Conservation (phyloP, 2,113 vertebrate species). For the Rousettus leschenaultii region DNA sequence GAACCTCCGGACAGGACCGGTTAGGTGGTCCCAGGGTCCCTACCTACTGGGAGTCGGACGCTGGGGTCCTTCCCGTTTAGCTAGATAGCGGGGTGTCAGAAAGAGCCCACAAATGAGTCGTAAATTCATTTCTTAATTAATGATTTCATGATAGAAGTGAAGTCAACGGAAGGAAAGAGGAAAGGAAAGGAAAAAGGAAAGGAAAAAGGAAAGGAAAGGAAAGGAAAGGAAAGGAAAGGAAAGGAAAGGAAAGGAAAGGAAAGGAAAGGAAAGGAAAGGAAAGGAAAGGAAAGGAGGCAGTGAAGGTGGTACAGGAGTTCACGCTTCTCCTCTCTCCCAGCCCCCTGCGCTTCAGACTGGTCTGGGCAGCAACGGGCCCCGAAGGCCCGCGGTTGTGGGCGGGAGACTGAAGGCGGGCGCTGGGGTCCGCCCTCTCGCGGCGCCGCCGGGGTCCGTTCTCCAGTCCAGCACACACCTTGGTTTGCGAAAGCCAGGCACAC, state of each 20-base stretch:
- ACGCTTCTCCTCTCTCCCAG: neutral
- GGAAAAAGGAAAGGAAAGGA: too few relatives aligned
- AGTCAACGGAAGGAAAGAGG: neutral
- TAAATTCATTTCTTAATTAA: neutral
- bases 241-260: too few relatives aligned
- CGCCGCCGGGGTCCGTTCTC: neutral
- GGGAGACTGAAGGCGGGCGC: neutral
- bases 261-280: too few relatives aligned
- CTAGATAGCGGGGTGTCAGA: too few relatives aligned
- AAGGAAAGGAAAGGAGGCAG: too few relatives aligned
- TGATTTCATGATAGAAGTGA: neutral
- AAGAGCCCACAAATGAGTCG: neutral
- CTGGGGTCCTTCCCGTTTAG: too few relatives aligned
- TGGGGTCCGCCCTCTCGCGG: neutral
- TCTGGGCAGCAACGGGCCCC: rapidly evolving
- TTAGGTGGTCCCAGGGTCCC: neutral
- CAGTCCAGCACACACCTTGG: neutral
- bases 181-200: too few relatives aligned
- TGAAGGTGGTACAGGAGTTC: neutral
- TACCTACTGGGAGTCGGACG: neutral
- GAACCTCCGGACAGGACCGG: neutral
- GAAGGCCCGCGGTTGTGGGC: neutral
- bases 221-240: too few relatives aligned
- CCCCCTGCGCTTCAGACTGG: neutral
- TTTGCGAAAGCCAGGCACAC: neutral